A percentile compares a stretch with the other conserved stretches of the same genome.
Conservation (phyloP, 2,888 invertebrate genomes). For the Drosophila melanosoma region DNA sequence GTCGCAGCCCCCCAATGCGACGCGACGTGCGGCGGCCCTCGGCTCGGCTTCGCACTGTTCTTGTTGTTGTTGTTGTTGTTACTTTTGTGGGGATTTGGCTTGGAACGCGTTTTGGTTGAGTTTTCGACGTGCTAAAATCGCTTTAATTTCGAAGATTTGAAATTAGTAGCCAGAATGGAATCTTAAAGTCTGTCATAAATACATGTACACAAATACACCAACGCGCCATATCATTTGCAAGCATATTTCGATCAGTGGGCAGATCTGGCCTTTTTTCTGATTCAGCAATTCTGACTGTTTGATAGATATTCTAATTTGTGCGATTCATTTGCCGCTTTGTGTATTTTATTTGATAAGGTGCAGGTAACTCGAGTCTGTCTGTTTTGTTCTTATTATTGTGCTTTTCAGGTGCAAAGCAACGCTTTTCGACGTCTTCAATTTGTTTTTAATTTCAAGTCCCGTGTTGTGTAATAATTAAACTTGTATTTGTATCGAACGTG, state of each 20-base stretch:
- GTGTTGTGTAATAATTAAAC: constrained; percentile 80
- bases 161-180: constrained; percentile 47
- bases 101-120: constrained; percentile 67
- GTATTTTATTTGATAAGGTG: constrained; percentile 78
- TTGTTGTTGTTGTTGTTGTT: not conserved
- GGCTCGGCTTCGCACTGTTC: constrained; percentile 42
- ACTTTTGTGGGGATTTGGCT: constrained; percentile 42
- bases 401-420: constrained; percentile 27
- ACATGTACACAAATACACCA: constrained; percentile 4
- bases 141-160: constrained; percentile 59
- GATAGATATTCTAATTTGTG: constrained; percentile 76
- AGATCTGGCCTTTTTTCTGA: constrained; percentile 12
- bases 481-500: constrained; percentile 76
- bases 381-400: not conserved
- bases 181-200: constrained; percentile 37
- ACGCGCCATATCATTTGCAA: not conserved
- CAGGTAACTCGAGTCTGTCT: constrained; percentile 64
- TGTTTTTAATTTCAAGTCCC: constrained; percentile 75
- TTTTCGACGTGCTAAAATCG: constrained; percentile 71
- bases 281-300: constrained; percentile 9
- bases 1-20: constrained; percentile 52
- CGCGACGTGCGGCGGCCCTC: constrained; percentile 46
- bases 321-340: constrained; percentile 50
- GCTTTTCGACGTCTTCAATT: constrained; percentile 58
- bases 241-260: constrained; percentile 13